Conservation (phyloP, 2,888 invertebrate species). For the Perithous albicinctus region DNA sequence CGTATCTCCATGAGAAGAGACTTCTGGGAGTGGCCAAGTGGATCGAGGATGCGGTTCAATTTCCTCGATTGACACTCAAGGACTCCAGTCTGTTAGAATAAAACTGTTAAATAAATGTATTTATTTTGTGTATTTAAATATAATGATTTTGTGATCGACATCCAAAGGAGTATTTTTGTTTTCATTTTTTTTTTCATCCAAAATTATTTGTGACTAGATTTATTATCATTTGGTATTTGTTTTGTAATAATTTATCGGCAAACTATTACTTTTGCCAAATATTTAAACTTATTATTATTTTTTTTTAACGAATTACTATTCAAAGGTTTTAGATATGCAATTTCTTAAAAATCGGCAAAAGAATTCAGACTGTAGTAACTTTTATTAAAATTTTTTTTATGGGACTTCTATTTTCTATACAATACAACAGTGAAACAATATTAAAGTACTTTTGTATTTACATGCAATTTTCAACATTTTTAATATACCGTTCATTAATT, state of each 20-base stretch:
- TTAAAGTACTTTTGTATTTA: too few species aligned
- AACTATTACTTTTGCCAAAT: neutral
- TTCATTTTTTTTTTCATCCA: neutral
- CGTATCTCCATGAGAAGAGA: conserved; percentile 90
- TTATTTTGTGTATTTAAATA: conserved; percentile 18
- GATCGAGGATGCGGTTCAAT: conserved; percentile 91
- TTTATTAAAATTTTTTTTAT: too few species aligned
- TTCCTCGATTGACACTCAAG: conserved; percentile 85
- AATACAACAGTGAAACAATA: too few species aligned
- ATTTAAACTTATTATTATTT: too few species aligned
- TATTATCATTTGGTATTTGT: neutral
- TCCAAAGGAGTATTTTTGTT: neutral
- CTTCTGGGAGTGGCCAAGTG: conserved; percentile 92
- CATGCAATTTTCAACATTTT: too few species aligned
- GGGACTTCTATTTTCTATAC: too few species aligned
- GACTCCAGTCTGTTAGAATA: conserved; percentile 72
- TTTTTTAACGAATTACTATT: too few species aligned
- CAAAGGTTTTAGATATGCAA: too few species aligned
- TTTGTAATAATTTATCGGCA: neutral
- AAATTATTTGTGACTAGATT: neutral
- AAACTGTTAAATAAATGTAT: conserved; percentile 62
- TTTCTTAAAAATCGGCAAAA: too few species aligned
- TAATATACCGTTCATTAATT: too few species aligned
- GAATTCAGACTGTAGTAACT: too few species aligned
- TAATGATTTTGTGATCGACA: neutral